Percentiles rank a stretch among this genome's conserved stretches.
phyloP scores from a whole-genome alignment of 2,113 vertebrate species.

The Gobio gobio region DNA sequence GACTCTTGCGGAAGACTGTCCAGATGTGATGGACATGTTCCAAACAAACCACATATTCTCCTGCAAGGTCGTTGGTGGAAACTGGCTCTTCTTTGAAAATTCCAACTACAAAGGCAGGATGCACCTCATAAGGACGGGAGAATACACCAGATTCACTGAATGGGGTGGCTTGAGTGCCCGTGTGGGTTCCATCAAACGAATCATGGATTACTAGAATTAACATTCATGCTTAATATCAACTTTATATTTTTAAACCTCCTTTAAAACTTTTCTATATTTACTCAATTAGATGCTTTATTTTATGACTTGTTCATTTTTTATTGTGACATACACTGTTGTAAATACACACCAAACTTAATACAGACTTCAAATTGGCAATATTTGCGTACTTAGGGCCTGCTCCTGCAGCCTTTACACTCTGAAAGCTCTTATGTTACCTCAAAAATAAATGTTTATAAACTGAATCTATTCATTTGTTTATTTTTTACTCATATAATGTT shows the following conservation, averaged over 20 bases:
- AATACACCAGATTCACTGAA: conserved; percentile 73
- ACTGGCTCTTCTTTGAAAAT: conserved; percentile 74
- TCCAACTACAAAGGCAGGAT: conserved; percentile 69
- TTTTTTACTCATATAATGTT: not conserved
- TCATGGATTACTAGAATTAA: conserved; percentile 37
- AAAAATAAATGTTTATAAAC: conserved; percentile 13
- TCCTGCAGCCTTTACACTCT: not conserved
- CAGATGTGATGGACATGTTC: conserved; percentile 66
- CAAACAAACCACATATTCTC: conserved; percentile 68
- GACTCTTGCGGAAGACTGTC: conserved; percentile 70
- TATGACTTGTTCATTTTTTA: not conserved
- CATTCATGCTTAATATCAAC: not conserved
- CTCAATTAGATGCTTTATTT: too few species aligned
- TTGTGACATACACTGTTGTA: not conserved
- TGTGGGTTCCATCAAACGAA: conserved; percentile 72
- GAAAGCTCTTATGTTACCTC: not conserved
- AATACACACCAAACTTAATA: not conserved
- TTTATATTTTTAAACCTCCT: too few species aligned
- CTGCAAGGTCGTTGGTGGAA: conserved; percentile 69
- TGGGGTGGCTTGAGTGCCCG: conserved; percentile 68
- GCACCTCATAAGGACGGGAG: conserved; percentile 70
- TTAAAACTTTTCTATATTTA: too few species aligned
- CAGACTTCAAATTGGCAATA: not conserved
- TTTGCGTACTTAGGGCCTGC: not conserved
- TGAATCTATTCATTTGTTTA: not conserved